Percentiles rank a stretch among this genome's conserved stretches.
Evolutionary conservation across 2,888 invertebrate genomes (phyloP).

Genomic region (Podabrus alpinus): DNA sequence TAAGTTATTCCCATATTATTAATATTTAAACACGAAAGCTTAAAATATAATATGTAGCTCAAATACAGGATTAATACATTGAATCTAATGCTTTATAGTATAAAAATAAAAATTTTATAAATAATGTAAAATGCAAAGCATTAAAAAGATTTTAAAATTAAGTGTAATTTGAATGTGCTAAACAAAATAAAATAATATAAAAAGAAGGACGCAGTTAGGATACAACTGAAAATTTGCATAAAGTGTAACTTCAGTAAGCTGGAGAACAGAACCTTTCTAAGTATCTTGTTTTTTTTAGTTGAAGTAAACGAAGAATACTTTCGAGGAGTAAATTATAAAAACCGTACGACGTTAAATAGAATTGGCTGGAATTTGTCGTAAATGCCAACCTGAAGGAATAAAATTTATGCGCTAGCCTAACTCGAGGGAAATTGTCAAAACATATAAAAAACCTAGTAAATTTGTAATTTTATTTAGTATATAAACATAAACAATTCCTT

Average conservation of each 20-base stretch:
- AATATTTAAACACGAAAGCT: neutral
- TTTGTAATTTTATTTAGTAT: slow-evolving; percentile 27
- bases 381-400: slow-evolving; percentile 18
- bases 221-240: slow-evolving; percentile 1
- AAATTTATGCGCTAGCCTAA: slow-evolving; percentile 29
- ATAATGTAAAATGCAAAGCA: neutral
- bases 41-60: neutral
- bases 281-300: neutral
- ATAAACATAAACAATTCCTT: slow-evolving; percentile 18
- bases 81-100: neutral
- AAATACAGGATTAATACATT: neutral
- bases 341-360: slow-evolving; percentile 19
- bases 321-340: slow-evolving; percentile 20
- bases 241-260: neutral
- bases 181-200: neutral
- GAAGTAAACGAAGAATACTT: slow-evolving; percentile 9
- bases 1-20: neutral
- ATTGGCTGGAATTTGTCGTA: slow-evolving; percentile 16
- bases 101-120: neutral
- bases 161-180: slow-evolving; percentile 1
- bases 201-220: neutral
- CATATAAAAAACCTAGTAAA: slow-evolving; percentile 24
- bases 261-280: neutral
- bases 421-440: slow-evolving; percentile 25
- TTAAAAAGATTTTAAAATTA: neutral